These are phyloP conservation scores for Grammomys surdaster DNA, from an alignment of 2,113 vertebrate species.

Conservation along the genomic window DNA sequence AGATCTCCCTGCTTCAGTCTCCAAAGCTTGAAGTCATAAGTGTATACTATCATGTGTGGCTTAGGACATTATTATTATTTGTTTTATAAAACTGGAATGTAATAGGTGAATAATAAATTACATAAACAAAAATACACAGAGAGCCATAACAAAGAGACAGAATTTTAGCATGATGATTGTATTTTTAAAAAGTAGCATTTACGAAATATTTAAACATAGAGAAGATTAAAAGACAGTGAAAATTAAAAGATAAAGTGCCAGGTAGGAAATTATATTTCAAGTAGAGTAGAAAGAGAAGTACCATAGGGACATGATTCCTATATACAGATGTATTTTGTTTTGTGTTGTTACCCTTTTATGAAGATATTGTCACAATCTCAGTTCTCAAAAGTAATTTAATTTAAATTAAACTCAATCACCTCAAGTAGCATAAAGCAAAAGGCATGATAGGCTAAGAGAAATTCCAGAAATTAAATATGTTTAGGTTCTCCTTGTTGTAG, in stretches of 20 bases:
- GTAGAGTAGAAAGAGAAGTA: not conserved
- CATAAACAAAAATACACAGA: not conserved
- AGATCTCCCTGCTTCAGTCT: not conserved
- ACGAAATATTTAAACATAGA: not conserved
- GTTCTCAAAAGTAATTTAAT: slow-evolving; percentile 1
- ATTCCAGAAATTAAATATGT: not conserved
- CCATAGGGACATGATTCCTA: not conserved
- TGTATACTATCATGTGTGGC: not conserved
- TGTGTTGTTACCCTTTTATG: not conserved
- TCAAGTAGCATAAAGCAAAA: not conserved
- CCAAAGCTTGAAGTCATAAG: too few relatives aligned
- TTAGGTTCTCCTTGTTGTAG: not conserved
- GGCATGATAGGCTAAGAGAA: not conserved
- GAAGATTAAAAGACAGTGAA: not conserved
- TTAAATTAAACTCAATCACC: not conserved
- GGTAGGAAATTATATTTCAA: slow-evolving; percentile 10
- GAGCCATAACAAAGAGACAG: not conserved
- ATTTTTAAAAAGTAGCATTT: not conserved
- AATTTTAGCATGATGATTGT: not conserved
- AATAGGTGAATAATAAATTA: not conserved
- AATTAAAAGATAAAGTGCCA: not conserved
- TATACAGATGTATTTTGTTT: not conserved
- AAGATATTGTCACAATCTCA: not conserved
- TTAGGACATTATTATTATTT: not conserved
- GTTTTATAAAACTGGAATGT: not conserved